Evolutionary conservation across 2,888 invertebrate genomes (phyloP).

Genomic region (Teinopalpus imperialis): DNA sequence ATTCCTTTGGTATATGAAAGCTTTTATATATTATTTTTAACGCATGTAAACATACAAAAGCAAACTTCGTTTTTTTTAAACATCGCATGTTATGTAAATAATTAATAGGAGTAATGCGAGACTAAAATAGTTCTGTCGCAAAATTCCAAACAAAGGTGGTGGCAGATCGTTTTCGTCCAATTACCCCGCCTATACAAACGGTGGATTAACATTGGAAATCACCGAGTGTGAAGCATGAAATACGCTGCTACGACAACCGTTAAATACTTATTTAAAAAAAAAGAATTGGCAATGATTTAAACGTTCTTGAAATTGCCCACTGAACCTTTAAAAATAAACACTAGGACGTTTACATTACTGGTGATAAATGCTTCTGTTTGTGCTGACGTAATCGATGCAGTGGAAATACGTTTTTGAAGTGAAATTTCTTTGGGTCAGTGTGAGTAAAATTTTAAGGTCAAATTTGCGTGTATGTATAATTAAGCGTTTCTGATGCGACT

Average conservation of each 20-base stretch:
- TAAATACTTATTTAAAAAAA: conserved; percentile 26
- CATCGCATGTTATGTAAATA: too few species aligned
- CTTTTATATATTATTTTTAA: not conserved
- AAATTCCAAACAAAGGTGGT: conserved; percentile 28
- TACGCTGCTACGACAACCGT: conserved; percentile 31
- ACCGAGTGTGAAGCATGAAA: conserved; percentile 36
- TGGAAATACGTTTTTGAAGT: too few species aligned
- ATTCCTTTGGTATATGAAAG: too few species aligned
- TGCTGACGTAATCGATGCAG: too few species aligned
- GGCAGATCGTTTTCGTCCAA: conserved; percentile 34
- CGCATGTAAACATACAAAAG: not conserved
- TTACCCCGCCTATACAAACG: conserved; percentile 33
- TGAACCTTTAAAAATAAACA: conserved; percentile 8
- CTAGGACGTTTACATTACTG: not conserved
- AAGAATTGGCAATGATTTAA: conserved; percentile 23
- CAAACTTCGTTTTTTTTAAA: too few species aligned
- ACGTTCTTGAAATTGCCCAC: conserved; percentile 22
- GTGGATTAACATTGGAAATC: conserved; percentile 31
- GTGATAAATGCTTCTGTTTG: too few species aligned
- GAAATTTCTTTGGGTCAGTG: too few species aligned
- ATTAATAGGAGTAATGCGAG: conserved; percentile 1
- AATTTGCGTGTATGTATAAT: too few species aligned
- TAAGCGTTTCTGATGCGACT: too few species aligned
- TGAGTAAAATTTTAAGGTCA: too few species aligned
- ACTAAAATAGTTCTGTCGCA: conserved; percentile 23